phyloP scores from a whole-genome alignment of 1,140 invertebrate species.

The Brachionus angularis region DNA sequence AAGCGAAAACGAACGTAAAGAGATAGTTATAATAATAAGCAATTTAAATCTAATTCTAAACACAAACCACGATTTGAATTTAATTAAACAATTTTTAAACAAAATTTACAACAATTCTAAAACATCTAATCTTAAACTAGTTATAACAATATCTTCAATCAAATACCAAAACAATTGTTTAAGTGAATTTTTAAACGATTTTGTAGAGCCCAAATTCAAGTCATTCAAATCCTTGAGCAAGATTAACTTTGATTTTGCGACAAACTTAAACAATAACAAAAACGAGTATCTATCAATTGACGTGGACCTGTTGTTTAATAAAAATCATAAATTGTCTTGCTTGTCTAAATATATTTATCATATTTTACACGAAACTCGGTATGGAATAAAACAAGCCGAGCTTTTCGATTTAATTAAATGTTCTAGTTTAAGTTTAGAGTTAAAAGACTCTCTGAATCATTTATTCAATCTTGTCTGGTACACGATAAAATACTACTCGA shows the following conservation, averaged over 20 bases:
- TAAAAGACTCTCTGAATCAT: background rate
- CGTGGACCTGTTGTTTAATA: too few species aligned
- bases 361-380: background rate
- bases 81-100: conserved; percentile 4
- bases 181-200: conserved; percentile 15
- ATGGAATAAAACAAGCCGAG: conserved; percentile 19
- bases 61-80: background rate
- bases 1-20: conserved; percentile 7
- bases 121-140: conserved; percentile 1
- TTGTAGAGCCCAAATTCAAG: background rate
- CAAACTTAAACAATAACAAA: too few species aligned
- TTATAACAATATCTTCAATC: background rate
- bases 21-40: conserved; percentile 4
- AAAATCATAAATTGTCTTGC: background rate
- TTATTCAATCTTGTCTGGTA: conserved; percentile 12
- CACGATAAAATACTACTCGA: conserved; percentile 26
- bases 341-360: background rate
- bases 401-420: background rate
- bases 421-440: background rate
- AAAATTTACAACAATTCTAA: conserved; percentile 1
- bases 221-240: background rate
- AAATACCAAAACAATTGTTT: background rate
- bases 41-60: background rate
- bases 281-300: too few species aligned
- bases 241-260: background rate